These are phyloP conservation scores for Euplagia quadripunctaria DNA, from an alignment of 2,888 invertebrate genomes.

Conservation along the genomic window DNA sequence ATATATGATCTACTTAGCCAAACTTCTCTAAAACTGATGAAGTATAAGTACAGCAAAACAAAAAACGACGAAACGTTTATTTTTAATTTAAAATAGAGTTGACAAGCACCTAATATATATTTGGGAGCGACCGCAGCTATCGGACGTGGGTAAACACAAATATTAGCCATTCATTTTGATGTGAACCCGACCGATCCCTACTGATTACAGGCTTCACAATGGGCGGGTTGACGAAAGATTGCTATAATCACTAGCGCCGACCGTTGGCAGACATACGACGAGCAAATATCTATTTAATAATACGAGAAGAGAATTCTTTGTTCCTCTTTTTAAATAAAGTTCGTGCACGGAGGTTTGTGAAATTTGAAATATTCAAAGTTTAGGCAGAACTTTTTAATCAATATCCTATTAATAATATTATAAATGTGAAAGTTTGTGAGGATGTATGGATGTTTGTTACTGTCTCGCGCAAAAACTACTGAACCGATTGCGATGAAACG, in stretches of 20 bases:
- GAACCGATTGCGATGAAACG: too few species aligned
- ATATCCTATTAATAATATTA: too few species aligned
- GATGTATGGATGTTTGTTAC: too few species aligned
- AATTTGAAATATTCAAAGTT: background rate
- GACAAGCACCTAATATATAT: conserved; percentile 5
- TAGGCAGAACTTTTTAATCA: too few species aligned
- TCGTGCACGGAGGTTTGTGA: background rate
- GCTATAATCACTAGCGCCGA: conserved; percentile 8
- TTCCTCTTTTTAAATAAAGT: background rate
- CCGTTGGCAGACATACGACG: conserved; percentile 3
- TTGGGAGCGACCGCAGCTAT: background rate
- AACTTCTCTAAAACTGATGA: too few species aligned
- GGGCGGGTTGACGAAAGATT: conserved; percentile 4
- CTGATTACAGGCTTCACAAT: conserved; percentile 22
- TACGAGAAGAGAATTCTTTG: background rate
- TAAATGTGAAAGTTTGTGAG: too few species aligned
- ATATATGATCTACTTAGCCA: too few species aligned
- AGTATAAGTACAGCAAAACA: too few species aligned
- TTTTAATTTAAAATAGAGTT: background rate
- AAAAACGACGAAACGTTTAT: background rate
- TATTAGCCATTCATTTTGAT: conserved; percentile 17
- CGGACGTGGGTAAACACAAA: conserved; percentile 16
- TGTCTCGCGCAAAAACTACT: too few species aligned
- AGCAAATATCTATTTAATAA: conserved; percentile 4
- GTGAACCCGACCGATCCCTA: conserved; percentile 16